Evolutionary conservation across 1,140 invertebrate genomes (phyloP).

Genomic region (Drosophila punjabiensis): DNA sequence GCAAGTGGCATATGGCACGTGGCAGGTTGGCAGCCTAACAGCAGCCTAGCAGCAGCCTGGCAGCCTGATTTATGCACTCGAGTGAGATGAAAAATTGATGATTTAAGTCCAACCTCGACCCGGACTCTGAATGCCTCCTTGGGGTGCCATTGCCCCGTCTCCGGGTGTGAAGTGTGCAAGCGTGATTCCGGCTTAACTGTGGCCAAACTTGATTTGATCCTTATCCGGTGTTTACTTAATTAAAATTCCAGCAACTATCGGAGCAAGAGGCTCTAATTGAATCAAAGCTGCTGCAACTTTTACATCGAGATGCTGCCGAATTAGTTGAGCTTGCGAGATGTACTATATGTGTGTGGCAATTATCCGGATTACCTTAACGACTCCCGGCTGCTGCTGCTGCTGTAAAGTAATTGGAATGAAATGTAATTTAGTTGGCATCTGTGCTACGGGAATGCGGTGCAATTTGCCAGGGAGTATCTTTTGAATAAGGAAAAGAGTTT

Average conservation of each 20-base stretch:
- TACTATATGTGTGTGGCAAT: slow-evolving; percentile 12
- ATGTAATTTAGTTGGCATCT: slow-evolving; percentile 42
- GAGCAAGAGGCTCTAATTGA: slow-evolving; percentile 31
- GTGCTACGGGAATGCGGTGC: slow-evolving; percentile 5
- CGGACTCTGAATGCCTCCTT: slow-evolving; percentile 43
- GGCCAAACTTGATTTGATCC: slow-evolving; percentile 44
- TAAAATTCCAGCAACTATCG: slow-evolving; percentile 39
- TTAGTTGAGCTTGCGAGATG: slow-evolving; percentile 8
- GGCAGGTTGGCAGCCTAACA: slow-evolving; percentile 30
- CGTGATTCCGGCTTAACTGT: slow-evolving; percentile 15
- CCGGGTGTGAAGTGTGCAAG: slow-evolving; percentile 7
- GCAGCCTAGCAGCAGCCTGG: slow-evolving; percentile 1
- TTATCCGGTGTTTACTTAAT: slow-evolving; percentile 50
- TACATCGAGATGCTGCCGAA: slow-evolving; percentile 3
- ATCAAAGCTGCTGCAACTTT: slow-evolving; percentile 27
- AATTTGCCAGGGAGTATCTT: slow-evolving; percentile 33
- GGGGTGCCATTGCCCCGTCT: slow-evolving; percentile 35
- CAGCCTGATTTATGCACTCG: slow-evolving; percentile 66
- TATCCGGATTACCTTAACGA: slow-evolving; percentile 41
- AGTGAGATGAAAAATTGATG: slow-evolving; percentile 72
- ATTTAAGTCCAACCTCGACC: slow-evolving; percentile 49
- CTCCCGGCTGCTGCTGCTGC: neutral
- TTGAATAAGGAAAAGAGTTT: slow-evolving; percentile 5
- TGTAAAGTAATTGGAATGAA: slow-evolving; percentile 29
- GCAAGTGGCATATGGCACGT: slow-evolving; percentile 54